These are phyloP conservation scores for Drosophila cognata DNA, from an alignment of 2,888 invertebrate species.

Conservation along the genomic window DNA sequence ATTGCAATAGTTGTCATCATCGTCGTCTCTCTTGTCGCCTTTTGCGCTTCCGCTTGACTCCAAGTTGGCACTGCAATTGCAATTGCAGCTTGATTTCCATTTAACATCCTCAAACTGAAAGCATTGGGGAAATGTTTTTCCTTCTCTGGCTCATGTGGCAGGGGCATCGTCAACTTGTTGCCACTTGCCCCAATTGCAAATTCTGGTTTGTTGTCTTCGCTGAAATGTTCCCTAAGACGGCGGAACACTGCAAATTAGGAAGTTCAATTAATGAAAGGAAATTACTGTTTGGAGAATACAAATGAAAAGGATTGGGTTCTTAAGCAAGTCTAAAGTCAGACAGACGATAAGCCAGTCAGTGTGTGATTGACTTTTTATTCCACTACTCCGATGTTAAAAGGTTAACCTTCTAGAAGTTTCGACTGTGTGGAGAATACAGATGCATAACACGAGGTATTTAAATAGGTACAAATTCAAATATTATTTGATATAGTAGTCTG, in stretches of 20 bases:
- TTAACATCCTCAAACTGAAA: constrained; percentile 50
- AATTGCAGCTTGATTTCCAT: constrained; percentile 72
- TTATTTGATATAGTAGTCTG: not conserved
- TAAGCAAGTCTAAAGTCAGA: not conserved
- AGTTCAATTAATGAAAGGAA: constrained; percentile 50
- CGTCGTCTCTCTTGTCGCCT: constrained; percentile 20
- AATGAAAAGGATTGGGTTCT: not conserved
- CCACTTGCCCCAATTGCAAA: constrained; percentile 9
- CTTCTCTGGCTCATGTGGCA: constrained; percentile 34
- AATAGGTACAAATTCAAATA: not conserved
- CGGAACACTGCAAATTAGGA: constrained; percentile 39
- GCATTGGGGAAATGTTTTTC: constrained; percentile 57
- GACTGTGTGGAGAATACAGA: not conserved
- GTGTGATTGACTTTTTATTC: not conserved
- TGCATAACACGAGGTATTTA: not conserved
- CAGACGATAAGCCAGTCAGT: not conserved
- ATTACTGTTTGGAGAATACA: constrained; percentile 9
- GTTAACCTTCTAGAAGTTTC: not conserved
- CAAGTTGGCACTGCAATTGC: constrained; percentile 41
- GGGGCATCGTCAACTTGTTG: constrained; percentile 52
- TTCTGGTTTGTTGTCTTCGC: constrained; percentile 18
- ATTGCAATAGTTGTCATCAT: constrained; percentile 59
- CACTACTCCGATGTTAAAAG: not conserved
- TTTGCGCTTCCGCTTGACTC: constrained; percentile 40
- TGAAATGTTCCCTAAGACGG: constrained; percentile 1